Base-by-base conservation (phyloP, 2,797 vertebrate species). In the Eupleurogrammus muticus region DNA sequence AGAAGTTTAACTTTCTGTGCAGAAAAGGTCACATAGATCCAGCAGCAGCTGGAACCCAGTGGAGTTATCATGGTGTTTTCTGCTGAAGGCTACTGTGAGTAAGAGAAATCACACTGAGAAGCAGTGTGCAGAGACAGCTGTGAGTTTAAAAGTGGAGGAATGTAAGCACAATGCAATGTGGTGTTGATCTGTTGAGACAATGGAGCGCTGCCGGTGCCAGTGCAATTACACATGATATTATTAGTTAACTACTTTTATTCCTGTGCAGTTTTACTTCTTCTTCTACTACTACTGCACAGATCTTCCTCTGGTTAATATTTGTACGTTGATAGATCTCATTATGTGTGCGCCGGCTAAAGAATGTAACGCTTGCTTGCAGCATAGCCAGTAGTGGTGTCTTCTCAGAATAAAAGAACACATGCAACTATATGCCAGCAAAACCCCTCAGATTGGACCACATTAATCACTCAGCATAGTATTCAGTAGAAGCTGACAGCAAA, bases 301-400 rank as follows among this genome's bases (percentile, higher is more conserved):
- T 28, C 32, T 73, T 51, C 56, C 24, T 50, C 20, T 49, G 21
- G 57, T 64, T 49, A 40, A 36, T 70, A 13, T 59, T 48, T 65
- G 34, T 21, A 56, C 53, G 17, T 66, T 70, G 44, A 75, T 9
- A 23, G 19, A 19, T 75, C 59, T 73, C 20, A 57, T 74, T 77
- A 56, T 61, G 42, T 75, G 64, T 76, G 57, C 36, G 66, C 46
- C 36, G 49, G 23, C 36, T 36, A 54, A 57, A 72, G 76, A 84
- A 86, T 84, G 70, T 60, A 35, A 24, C 54, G 72, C 58, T 66
- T 72, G 72, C 58, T 66, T 72, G 64, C 48, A 58, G 48, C 42
- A n/a, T 19, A 57, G 59, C 24, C 35, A 55, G n/a, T 21, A 20
- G 54, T 59, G 58, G 47, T 64, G 40, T 54, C 23, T 50, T 17